Evolutionary conservation across 2,797 vertebrate species (phyloP), one percentile per base, ranked within the genome.

Genomic region (Micrastur ruficollis): DNA sequence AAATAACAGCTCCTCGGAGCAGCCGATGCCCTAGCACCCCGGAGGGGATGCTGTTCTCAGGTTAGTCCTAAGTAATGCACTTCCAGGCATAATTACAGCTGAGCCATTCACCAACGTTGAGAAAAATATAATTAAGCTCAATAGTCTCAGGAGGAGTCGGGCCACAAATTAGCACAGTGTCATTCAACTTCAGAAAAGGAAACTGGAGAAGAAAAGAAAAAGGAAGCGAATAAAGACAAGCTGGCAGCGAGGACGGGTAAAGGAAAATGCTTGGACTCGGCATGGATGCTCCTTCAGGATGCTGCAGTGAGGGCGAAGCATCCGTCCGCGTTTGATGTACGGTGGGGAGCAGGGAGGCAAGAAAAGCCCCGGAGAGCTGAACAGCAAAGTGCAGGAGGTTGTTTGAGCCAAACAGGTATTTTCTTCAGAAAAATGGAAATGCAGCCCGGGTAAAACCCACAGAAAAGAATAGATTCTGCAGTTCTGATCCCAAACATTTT

Each of bases 51-150:
- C 56, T 72, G 32, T 42, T 78, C 76, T 49, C 62, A 26, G 85
- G 90, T 93, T 89, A 96, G 83, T 89, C 86, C 96, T 95, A 97
- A 97, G n/a, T 96, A 97, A 86, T 22, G 78, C 88, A 59, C 88
- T 80, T 84, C 76, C 73, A 56, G 70, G n/a, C 73, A 1, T 94
- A 96, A 95, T 97, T 97, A 96, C 11, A 90, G 59, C 91, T 6
- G 0, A 94, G 94, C 85, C 86, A 5, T 70, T 87, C 82, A 88
- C 86, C 84, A 23, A 29, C 2, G 52, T 46, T 5, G 70, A 92
- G 94, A 81, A 89, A 95, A 95, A 92, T 84, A 84, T 95, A 97
- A 97, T 97, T 97, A 97, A 96, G 42, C 81, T 94, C 67, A 12
- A 13, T 6, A 3, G 61, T 86, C 97, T 94, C 95, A 34, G 86